Evolutionary conservation across 2,113 vertebrate genomes (phyloP).

Genomic region (Pedionomus torquatus): DNA sequence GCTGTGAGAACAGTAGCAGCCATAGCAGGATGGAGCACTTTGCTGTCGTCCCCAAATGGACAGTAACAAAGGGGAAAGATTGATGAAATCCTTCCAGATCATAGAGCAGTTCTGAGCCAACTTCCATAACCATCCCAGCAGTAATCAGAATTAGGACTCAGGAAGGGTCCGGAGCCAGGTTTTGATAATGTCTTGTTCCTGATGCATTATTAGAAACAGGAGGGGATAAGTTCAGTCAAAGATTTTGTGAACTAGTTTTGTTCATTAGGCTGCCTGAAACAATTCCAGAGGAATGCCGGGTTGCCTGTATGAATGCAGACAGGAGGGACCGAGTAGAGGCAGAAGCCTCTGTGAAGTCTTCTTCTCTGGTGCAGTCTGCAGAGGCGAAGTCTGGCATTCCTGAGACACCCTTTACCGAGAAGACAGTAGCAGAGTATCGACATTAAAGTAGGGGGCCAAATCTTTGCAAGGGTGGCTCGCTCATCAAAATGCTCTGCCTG

Average conservation of each 20-base stretch:
- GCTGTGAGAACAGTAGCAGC: neutral
- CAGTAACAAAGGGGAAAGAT: neutral
- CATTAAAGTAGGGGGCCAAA: neutral
- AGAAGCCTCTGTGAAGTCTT: neutral
- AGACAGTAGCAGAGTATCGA: neutral
- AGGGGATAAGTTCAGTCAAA: neutral
- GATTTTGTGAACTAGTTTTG: neutral
- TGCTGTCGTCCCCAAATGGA: neutral
- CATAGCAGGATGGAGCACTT: neutral
- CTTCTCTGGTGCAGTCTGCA: neutral
- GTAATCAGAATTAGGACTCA: neutral
- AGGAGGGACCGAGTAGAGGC: neutral
- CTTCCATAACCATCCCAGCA: neutral
- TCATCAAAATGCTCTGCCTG: neutral
- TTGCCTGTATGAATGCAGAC: neutral
- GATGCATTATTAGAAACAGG: neutral
- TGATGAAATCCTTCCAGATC: neutral
- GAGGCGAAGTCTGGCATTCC: neutral
- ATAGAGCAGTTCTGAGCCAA: neutral
- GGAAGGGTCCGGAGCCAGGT: neutral
- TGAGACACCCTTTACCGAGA: neutral
- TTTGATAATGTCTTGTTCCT: neutral
- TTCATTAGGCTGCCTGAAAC: neutral
- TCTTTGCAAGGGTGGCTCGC: neutral
- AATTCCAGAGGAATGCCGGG: neutral